Percentiles rank a stretch among this genome's conserved stretches.
phyloP scores from a whole-genome alignment of 2,797 vertebrate species.

The Siniperca scherzeri region DNA sequence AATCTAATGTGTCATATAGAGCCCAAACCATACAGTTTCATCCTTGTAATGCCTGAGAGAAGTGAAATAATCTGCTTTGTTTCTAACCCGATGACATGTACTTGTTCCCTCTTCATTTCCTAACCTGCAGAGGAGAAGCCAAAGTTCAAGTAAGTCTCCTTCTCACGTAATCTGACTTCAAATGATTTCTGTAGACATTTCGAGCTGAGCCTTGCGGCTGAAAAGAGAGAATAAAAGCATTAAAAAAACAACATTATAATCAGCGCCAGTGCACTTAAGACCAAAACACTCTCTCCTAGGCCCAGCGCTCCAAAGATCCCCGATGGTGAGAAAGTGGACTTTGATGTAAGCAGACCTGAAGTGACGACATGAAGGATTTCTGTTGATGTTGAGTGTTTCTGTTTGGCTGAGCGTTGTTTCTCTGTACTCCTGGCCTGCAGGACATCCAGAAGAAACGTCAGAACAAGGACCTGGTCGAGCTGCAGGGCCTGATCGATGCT shows the following conservation, averaged over 20 bases:
- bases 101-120: constrained; percentile 78
- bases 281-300: constrained; percentile 71
- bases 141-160: constrained; percentile 94
- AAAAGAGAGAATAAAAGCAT: not conserved
- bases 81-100: constrained; percentile 80
- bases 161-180: constrained; percentile 19
- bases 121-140: constrained; percentile 93
- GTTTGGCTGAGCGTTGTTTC: not conserved
- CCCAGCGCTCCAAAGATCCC: constrained; percentile 96
- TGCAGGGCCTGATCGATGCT: constrained; percentile 94
- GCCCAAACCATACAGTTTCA: constrained; percentile 22
- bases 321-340: constrained; percentile 98
- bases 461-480: constrained; percentile 97
- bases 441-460: constrained; percentile 99
- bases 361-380: accelerated
- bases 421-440: constrained; percentile 68
- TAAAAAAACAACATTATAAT: not conserved
- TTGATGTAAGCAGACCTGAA: constrained; percentile 91
- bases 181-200: constrained; percentile 23
- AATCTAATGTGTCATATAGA: constrained; percentile 30
- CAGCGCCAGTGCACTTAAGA: not conserved
- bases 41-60: constrained; percentile 61
- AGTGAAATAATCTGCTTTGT: constrained; percentile 43
- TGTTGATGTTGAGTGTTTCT: not conserved
- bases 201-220: not conserved